A percentile compares a stretch with the other conserved stretches of the same genome.
Conservation (phyloP, 2,797 vertebrate species). For the Malacoctenus gilli region DNA sequence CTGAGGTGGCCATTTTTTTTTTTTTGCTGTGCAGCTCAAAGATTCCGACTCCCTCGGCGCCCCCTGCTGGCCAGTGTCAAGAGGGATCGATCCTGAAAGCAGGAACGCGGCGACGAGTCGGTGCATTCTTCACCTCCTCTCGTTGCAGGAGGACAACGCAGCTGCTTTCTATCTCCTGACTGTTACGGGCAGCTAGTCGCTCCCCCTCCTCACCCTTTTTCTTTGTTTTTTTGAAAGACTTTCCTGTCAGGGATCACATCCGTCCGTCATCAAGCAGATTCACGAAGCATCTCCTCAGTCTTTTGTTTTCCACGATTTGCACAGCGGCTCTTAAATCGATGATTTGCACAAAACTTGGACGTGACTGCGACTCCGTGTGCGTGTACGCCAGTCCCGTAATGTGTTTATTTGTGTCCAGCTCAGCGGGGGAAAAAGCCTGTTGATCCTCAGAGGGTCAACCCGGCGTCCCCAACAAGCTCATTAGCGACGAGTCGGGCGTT, state of each 20-base stretch:
- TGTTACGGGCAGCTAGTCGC: conserved; percentile 65
- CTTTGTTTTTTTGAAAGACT: no score
- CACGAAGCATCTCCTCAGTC: conserved; percentile 27
- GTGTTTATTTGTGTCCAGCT: conserved; percentile 56
- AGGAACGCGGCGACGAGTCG: background rate
- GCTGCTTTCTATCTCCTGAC: conserved; percentile 22
- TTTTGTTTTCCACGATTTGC: conserved; percentile 60
- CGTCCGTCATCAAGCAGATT: conserved; percentile 23
- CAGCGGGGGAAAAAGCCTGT: conserved; percentile 30
- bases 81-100: conserved; percentile 27
- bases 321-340: conserved; percentile 49
- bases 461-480: no score
- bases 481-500: no score
- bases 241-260: conserved; percentile 47
- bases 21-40: conserved; percentile 12
- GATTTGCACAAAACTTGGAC: conserved; percentile 67
- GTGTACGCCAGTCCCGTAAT: conserved; percentile 8
- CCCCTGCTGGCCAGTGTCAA: conserved; percentile 41
- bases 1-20: conserved; percentile 10
- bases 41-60: background rate
- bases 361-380: conserved; percentile 28
- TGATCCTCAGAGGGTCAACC: conserved; percentile 29
- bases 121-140: conserved; percentile 25
- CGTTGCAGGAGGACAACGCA: no score
- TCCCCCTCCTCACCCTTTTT: conserved; percentile 39